Evolutionary conservation across 2,113 vertebrate species (phyloP), one percentile per base, ranked within the genome.

Genomic region (Passer montanus): DNA sequence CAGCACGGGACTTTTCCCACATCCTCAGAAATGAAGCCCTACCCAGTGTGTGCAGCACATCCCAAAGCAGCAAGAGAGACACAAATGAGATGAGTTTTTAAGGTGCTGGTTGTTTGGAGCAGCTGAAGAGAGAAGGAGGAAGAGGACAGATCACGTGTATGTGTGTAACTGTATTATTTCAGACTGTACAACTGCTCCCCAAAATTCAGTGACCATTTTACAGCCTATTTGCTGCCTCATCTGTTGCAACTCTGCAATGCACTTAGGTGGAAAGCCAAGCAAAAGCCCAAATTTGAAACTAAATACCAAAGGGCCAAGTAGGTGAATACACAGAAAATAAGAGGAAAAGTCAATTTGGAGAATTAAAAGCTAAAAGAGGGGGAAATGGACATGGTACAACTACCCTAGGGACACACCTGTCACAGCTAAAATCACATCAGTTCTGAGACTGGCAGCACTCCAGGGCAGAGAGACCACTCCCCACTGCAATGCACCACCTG

Each of bases 381-480:
- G 17, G 0, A 68, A 53, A 10, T 13, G 4, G 16, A 84, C 53
- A 44, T 0, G 0, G 0, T 21, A 35, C 28, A 55, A 39, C 33
- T 47, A 23, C 16, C 21, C 39, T 70, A 52, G 27, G 53, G 62
- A 79, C 27, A 30, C 7, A 20, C 21, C 5, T 20, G 30, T 39
- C 78, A 60, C 3, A 15, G 33, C 10, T 77, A 53, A 10, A 17
- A 39, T 37, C 52, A 64, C 39, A 27, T 41, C 18, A 26, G 19
- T 64, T 43, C 62, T 1, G 6, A 72, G 50, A 31, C 41, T 17
- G 47, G 59, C 30, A 73, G 33, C 23, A 27, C 55, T 62, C 31
- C 55, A n/a, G 17, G 43, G 46, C 80, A 72, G 35, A 84, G 35
- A 26, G n/a, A 82, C 49, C 28, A 37, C 26, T 47, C 33, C 33